Conservation (phyloP, 2,797 vertebrate genomes). For the Avahi laniger region DNA sequence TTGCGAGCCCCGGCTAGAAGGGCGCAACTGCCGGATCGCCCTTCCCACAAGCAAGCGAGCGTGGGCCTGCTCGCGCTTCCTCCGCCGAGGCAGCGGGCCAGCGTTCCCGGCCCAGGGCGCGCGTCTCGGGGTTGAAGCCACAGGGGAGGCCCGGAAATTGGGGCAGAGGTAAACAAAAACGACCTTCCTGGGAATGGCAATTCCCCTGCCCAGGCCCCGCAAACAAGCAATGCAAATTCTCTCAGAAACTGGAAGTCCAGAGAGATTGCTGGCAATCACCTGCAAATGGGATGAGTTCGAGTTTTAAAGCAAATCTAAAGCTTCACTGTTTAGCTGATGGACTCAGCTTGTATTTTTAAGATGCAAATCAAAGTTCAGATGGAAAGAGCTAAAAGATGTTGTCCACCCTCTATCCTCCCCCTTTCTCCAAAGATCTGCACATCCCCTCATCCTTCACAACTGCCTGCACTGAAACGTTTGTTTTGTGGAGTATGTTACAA, state of each 20-base stretch:
- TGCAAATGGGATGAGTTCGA: neutral
- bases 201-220: fast-evolving
- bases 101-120: fast-evolving
- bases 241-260: neutral
- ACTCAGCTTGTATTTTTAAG: neutral
- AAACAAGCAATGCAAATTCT: neutral
- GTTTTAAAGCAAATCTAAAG: neutral
- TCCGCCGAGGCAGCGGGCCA: too few relatives aligned
- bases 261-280: neutral
- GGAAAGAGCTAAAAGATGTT: neutral
- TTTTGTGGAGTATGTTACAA: neutral
- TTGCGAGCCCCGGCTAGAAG: neutral
- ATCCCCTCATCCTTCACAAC: neutral
- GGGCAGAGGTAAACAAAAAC: neutral
- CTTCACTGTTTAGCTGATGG: neutral
- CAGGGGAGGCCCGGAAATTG: fast-evolving
- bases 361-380: neutral
- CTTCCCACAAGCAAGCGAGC: neutral
- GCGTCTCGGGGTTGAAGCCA: fast-evolving
- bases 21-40: neutral
- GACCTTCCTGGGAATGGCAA: neutral
- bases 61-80: neutral
- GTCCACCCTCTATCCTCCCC: neutral
- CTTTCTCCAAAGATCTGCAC: neutral
- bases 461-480: neutral